These are phyloP conservation scores for Aricia agestis DNA, from an alignment of 1,140 invertebrate genomes.

Conservation along the genomic window DNA sequence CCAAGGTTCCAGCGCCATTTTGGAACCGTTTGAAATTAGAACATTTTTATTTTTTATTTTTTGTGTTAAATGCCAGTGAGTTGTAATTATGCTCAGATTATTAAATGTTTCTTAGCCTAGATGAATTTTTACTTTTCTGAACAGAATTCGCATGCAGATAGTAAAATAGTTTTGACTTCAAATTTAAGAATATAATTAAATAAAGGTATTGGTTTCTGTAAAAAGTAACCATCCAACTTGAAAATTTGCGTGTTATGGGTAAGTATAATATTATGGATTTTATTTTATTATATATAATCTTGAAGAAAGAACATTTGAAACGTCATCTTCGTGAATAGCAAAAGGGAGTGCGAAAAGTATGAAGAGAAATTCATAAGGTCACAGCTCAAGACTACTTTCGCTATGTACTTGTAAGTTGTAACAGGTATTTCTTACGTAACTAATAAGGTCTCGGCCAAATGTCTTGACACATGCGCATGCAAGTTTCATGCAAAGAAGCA, in stretches of 20 bases:
- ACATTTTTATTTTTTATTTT: background rate
- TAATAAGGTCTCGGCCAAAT: conserved; percentile 2
- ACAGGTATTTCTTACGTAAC: background rate
- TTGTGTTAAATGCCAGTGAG: background rate
- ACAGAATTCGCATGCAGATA: too few relatives aligned
- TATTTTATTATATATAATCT: too few relatives aligned
- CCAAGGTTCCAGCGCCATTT: background rate
- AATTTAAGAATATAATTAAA: too few relatives aligned
- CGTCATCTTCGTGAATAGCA: background rate
- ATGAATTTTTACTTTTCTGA: too few relatives aligned
- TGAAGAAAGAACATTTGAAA: background rate
- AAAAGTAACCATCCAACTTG: too few relatives aligned
- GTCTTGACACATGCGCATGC: background rate
- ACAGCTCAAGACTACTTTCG: conserved; percentile 3
- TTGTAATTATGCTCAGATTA: background rate
- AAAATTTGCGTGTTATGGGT: too few relatives aligned
- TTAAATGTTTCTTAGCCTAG: too few relatives aligned
- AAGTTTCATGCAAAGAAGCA: too few relatives aligned
- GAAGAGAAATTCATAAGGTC: conserved; percentile 9
- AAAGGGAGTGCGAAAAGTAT: conserved; percentile 21
- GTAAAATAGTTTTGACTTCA: too few relatives aligned
- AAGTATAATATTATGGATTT: too few relatives aligned
- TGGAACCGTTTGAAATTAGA: background rate
- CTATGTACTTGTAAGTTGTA: conserved; percentile 1
- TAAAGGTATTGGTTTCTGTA: too few relatives aligned